These are phyloP conservation scores for Plumapathes pennacea DNA, from an alignment of 92 coral and sea anemone genomes.

Conservation along the genomic window DNA sequence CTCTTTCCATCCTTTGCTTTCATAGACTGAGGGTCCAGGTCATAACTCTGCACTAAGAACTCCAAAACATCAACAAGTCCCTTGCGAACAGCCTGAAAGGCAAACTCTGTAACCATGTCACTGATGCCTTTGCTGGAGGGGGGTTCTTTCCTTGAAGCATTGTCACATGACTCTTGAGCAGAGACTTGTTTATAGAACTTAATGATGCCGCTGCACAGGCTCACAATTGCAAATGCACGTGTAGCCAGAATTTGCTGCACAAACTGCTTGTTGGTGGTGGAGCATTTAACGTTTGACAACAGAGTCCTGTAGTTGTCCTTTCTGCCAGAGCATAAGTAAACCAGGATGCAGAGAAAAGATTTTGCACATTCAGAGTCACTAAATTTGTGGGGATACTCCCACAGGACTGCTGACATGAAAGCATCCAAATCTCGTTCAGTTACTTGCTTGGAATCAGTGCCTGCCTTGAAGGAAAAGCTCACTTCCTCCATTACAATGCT, in stretches of 20 bases:
- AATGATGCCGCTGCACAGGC: slow-evolving; percentile 56
- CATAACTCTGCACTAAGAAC: slow-evolving; percentile 47
- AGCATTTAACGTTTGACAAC: slow-evolving; percentile 75
- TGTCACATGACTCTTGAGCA: neutral
- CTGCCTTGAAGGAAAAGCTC: slow-evolving; percentile 78
- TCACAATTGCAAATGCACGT: slow-evolving; percentile 84
- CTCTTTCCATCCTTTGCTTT: slow-evolving; percentile 43
- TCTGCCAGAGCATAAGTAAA: slow-evolving; percentile 77
- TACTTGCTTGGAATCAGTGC: slow-evolving; percentile 45
- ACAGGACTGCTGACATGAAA: slow-evolving; percentile 63
- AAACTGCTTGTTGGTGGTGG: slow-evolving; percentile 72
- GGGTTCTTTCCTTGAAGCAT: slow-evolving; percentile 3
- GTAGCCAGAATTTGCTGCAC: slow-evolving; percentile 75
- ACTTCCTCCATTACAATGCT: slow-evolving; percentile 78
- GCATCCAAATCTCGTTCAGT: slow-evolving; percentile 40
- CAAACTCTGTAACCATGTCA: slow-evolving; percentile 59
- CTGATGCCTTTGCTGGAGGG: slow-evolving; percentile 35
- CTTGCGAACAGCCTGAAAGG: slow-evolving; percentile 71
- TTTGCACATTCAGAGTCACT: slow-evolving; percentile 44
- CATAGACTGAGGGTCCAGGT: slow-evolving; percentile 36
- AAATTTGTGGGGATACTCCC: slow-evolving; percentile 89
- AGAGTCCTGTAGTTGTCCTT: slow-evolving; percentile 70
- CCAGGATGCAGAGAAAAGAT: slow-evolving; percentile 57
- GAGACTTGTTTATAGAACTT: slow-evolving; percentile 61
- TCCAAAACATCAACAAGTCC: slow-evolving; percentile 75